A percentile compares a stretch with the other conserved stretches of the same genome.
phyloP scores from a whole-genome alignment of 2,113 vertebrate genomes.

The Agapornis roseicollis region DNA sequence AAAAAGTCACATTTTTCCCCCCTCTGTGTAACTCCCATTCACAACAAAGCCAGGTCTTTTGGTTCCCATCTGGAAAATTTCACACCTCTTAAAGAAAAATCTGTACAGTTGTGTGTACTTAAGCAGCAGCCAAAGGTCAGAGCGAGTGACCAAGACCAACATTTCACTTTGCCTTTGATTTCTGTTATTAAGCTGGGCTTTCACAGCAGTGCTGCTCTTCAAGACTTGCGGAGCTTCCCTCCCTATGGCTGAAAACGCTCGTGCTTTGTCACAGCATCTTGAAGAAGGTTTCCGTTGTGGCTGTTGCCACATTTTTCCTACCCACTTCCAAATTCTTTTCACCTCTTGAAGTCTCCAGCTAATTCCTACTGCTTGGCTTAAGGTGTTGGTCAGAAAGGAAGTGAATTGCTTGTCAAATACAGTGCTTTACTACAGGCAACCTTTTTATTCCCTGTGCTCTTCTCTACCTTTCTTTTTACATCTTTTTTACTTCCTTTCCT shows the following conservation, averaged over 20 bases:
- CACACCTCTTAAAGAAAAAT: not conserved
- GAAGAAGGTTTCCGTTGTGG: not conserved
- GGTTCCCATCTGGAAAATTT: conserved; percentile 1
- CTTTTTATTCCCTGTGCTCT: not conserved
- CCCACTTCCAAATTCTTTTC: not conserved
- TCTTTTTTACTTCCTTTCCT: not conserved
- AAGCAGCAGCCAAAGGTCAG: not conserved
- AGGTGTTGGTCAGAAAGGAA: not conserved
- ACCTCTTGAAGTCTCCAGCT: not conserved
- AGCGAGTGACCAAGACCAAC: not conserved
- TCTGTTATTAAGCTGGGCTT: not conserved
- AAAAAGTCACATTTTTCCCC: not conserved
- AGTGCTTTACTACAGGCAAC: not conserved
- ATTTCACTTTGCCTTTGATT: not conserved
- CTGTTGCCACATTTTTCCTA: not conserved
- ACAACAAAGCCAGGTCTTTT: not conserved
- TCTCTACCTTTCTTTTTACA: not conserved
- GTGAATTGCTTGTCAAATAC: not conserved
- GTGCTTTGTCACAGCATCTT: not conserved
- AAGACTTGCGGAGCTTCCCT: not conserved
- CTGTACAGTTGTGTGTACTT: not conserved
- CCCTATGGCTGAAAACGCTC: not conserved
- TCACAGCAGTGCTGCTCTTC: not conserved
- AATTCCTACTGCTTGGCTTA: not conserved
- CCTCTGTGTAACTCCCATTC: not conserved